Base-by-base conservation (phyloP, 2,888 invertebrate species). In the Trisateles emortualis region DNA sequence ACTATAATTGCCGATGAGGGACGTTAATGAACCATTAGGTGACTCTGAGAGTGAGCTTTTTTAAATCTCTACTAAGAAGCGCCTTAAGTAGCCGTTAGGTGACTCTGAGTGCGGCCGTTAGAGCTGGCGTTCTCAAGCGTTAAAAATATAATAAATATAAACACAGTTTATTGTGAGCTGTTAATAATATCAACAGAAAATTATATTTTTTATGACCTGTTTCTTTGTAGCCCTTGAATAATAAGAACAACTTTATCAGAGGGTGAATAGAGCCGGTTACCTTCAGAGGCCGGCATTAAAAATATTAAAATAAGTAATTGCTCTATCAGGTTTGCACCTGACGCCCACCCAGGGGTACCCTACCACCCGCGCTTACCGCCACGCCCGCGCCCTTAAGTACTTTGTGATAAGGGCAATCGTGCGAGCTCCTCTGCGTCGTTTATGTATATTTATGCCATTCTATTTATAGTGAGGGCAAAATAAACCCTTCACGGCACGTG, bases 221-320 rank as follows among this genome's bases (percentile, higher is more conserved):
- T 62, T 60, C 56, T 56, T 74, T 74, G 74, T 69, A 72, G 63
- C 72, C 67, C 68, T 63, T 79, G 76, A 83, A 79, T 79, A 77
- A 83, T 80, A 78, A 78, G 64, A 74, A 64, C 69, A 72, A 74
- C 78, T 79, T 79, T 76, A 75, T 81, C 73, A 77, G 74, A 72
- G 73, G 78, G 73, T 74, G 78, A 81, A 80, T 81, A 75, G 74
- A 72, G 74, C 68, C 68, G 72, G 73, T 64, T 74, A 73, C 70
- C 73, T 72, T 69, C 64, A 68, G 78, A 77, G 83, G 79, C 75
- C 64, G 78, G 82, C 79, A 86, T 87, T 88, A 86, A 88, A 88
- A 86, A 87, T 88, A 87, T 88, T 86, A 87, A 87, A 88, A 86
- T 87, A 87, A 87, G 88, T 89, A 86, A 91, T 90, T 88, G 87